Evolutionary conservation across 2,888 invertebrate species (phyloP).

Genomic region (Scaeva pyrastri): DNA sequence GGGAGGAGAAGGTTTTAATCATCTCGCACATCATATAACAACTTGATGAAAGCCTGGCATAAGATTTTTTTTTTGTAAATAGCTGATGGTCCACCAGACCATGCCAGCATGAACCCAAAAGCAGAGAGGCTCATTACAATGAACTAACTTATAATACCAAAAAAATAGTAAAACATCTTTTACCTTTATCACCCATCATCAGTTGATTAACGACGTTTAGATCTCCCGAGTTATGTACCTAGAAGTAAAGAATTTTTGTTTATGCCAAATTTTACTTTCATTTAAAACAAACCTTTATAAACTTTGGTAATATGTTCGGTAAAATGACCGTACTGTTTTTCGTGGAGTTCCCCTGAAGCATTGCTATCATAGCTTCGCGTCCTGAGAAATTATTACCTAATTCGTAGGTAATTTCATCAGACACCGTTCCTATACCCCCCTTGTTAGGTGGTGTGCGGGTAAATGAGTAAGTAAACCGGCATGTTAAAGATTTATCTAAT

Average conservation of each 20-base stretch:
- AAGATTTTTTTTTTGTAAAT: too few relatives aligned
- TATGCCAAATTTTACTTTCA: not conserved
- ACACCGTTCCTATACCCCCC: slow-evolving; percentile 88
- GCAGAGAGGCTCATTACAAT: too few relatives aligned
- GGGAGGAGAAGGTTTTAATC: too few relatives aligned
- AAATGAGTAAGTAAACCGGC: slow-evolving; percentile 90
- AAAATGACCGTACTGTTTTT: slow-evolving; percentile 79
- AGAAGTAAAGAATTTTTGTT: slow-evolving; percentile 15
- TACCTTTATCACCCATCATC: slow-evolving; percentile 75
- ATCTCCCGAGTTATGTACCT: slow-evolving; percentile 81
- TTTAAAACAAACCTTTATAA: slow-evolving; percentile 80
- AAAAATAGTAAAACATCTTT: not conserved
- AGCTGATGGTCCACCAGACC: too few relatives aligned
- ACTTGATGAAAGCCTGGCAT: too few relatives aligned
- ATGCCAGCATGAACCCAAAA: too few relatives aligned
- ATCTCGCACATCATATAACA: too few relatives aligned
- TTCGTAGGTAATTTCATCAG: slow-evolving; percentile 86
- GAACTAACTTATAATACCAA: too few relatives aligned
- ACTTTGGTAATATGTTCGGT: slow-evolving; percentile 82
- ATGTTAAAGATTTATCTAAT: slow-evolving; percentile 86
- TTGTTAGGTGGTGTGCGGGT: slow-evolving; percentile 90
- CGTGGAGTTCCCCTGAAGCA: slow-evolving; percentile 85
- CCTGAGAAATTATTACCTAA: slow-evolving; percentile 87
- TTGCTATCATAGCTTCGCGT: slow-evolving; percentile 86
- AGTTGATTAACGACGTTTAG: slow-evolving; percentile 78